Conservation (phyloP, 2,888 invertebrate genomes). For the Hoplodrina ambigua region DNA sequence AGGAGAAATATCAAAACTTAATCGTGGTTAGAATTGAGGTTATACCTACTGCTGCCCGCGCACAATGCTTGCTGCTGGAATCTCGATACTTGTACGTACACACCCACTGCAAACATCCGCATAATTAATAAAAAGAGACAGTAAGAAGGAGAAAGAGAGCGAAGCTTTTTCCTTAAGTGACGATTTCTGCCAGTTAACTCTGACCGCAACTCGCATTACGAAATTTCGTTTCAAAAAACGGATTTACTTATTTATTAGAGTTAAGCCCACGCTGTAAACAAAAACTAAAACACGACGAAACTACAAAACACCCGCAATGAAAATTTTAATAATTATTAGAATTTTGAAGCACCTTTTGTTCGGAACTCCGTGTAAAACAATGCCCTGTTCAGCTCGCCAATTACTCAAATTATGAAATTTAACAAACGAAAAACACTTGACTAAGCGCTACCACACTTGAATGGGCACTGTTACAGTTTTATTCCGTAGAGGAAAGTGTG, state of each 20-base stretch:
- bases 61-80: too few relatives aligned
- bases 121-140: too few relatives aligned
- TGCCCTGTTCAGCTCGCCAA: conserved; percentile 44
- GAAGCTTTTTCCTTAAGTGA: too few relatives aligned
- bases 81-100: too few relatives aligned
- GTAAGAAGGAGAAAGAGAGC: too few relatives aligned
- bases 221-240: neutral
- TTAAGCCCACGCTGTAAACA: conserved; percentile 1
- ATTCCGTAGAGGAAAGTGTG: conserved; percentile 55
- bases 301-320: conserved; percentile 29
- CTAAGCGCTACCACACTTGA: conserved; percentile 44
- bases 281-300: conserved; percentile 15
- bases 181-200: too few relatives aligned
- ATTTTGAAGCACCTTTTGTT: conserved; percentile 43
- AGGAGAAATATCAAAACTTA: too few relatives aligned
- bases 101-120: too few relatives aligned
- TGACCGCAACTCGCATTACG: too few relatives aligned
- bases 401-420: conserved; percentile 60
- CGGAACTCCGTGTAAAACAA: conserved; percentile 29
- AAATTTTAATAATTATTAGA: conserved; percentile 33
- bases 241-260: neutral
- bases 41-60: too few relatives aligned
- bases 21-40: too few relatives aligned
- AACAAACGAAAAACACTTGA: conserved; percentile 49
- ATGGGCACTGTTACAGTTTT: conserved; percentile 44